A percentile compares a stretch with the other conserved stretches of the same genome.
Evolutionary conservation across 2,797 vertebrate species (phyloP).

Genomic region (Agapornis canus): DNA sequence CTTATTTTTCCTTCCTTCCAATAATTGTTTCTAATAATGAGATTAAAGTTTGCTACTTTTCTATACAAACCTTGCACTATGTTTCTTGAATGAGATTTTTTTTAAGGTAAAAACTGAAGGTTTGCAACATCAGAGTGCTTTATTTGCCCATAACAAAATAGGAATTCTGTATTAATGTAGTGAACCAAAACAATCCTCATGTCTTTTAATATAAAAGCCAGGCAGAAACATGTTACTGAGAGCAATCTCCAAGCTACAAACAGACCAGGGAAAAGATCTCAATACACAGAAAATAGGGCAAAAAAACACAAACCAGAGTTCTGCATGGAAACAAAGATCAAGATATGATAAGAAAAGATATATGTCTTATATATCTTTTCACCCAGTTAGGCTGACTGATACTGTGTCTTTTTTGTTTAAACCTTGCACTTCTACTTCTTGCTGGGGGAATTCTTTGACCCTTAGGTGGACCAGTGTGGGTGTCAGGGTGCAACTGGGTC

Average conservation of each 20-base stretch:
- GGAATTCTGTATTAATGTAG: neutral
- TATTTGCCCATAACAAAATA: neutral
- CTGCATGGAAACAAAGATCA: neutral
- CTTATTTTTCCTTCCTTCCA: neutral
- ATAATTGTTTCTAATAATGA: neutral
- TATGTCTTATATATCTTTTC: neutral
- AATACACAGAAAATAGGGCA: neutral
- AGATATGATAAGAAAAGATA: neutral
- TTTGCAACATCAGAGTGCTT: neutral
- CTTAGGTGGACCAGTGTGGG: rapidly evolving
- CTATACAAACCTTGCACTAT: neutral
- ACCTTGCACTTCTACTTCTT: neutral
- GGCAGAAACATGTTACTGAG: neutral
- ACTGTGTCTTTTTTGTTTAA: neutral
- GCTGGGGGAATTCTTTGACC: neutral
- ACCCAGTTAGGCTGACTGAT: neutral
- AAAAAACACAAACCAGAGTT: neutral
- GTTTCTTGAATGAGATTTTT: neutral
- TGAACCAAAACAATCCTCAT: neutral
- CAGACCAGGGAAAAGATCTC: neutral
- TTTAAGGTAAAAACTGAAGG: neutral
- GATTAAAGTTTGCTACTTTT: neutral
- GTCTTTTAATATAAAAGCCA: neutral
- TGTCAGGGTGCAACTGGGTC: neutral
- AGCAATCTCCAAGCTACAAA: neutral